Evolutionary conservation across 1,140 invertebrate species (phyloP), one percentile per base, ranked within the genome.

Genomic region (Laupala kohalensis): DNA sequence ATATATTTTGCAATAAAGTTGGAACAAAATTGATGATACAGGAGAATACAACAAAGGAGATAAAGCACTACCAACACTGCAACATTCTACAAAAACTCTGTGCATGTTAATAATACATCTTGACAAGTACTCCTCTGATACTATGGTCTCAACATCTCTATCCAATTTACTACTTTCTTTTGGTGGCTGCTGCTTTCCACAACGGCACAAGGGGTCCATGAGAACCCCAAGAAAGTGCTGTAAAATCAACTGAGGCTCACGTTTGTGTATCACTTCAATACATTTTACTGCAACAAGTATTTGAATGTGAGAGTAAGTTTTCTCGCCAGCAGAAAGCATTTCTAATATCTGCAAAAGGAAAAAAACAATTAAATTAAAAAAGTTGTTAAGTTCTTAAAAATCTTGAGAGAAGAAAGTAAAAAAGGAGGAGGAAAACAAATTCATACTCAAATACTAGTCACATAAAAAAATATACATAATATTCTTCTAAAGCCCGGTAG

Each of bases 251-350:
- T 81, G 70, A 24, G 78, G 77, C 78, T 86, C 84, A 69, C 80
- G 78, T 70, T 84, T 78, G 76, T 83, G 81, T 25, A 90, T 76
- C 69, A 77, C 78, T 72, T 83, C 80, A 24, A 86, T 81, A 75
- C 86, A 89, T 25, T 78, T 78, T 25, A 81, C 81, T 53, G 83
- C 83, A 73, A 87, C 70, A 27, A 24, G 23, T 15, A 26, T 69
- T 15, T 63, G 65, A 12, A 64, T 29, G 4, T 70, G 62, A 15
- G 63, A 26, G n/a, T 53, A 26, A 15, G 69, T n/a, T 26, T 25
- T 67, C 3, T 70, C 72, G 19, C 29, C 64, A 1, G 64, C 25
- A 26, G 64, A 64, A 23, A 73, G 69, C 72, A 73, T 23, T 27
- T 73, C 68, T 15, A 73, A 24, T 27, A 73, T 69, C 72, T 73